phyloP scores from a whole-genome alignment of 2,797 vertebrate genomes.

The Sciaenops ocellatus region DNA sequence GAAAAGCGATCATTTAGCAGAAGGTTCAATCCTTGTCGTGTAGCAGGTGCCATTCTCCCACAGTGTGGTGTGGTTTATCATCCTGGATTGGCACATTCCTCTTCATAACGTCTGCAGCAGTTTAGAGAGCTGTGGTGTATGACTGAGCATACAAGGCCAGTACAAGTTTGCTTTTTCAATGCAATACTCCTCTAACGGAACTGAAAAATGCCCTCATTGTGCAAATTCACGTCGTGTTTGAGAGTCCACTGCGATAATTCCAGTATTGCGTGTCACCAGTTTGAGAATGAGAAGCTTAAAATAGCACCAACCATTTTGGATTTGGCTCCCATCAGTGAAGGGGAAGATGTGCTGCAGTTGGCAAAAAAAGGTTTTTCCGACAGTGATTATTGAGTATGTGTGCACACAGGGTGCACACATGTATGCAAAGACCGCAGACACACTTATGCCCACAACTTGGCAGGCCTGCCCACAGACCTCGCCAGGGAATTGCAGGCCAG shows the following conservation, averaged over 20 bases:
- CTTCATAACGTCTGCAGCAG: constrained; percentile 35
- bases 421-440: constrained; percentile 29
- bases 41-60: constrained; percentile 41
- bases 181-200: neutral
- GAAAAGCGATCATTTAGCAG: constrained; percentile 33
- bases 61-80: constrained; percentile 9
- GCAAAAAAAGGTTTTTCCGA: constrained; percentile 58
- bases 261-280: constrained; percentile 45
- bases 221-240: constrained; percentile 2
- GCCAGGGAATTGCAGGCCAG: constrained; percentile 52
- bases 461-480: constrained; percentile 50
- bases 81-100: constrained; percentile 14
- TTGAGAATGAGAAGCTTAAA: constrained; percentile 51
- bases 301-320: constrained; percentile 58
- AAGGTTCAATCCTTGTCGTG: constrained; percentile 14
- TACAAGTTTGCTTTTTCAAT: constrained; percentile 15
- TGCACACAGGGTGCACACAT: constrained; percentile 34
- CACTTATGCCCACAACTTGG: constrained; percentile 61
- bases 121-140: constrained; percentile 32
- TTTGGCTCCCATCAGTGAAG: constrained; percentile 46
- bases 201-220: neutral
- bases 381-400: constrained; percentile 51
- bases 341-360: constrained; percentile 68
- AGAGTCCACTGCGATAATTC: constrained; percentile 24
- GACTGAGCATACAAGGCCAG: constrained; percentile 4